Evolutionary conservation across 2,797 vertebrate species (phyloP).

Genomic region (Aeoliscus strigatus): DNA sequence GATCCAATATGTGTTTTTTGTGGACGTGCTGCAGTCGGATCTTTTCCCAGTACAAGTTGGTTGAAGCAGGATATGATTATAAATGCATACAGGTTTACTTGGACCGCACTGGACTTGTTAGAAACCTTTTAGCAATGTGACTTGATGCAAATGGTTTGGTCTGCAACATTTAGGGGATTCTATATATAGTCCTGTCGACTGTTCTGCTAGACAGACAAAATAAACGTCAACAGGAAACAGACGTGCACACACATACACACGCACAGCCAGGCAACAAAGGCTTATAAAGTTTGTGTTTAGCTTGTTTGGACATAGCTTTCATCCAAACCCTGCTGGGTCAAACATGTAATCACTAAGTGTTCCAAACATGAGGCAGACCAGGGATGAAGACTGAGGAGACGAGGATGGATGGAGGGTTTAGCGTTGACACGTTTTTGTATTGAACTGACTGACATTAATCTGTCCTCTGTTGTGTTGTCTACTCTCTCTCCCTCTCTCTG

Average conservation of each 20-base stretch:
- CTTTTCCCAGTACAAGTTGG: neutral
- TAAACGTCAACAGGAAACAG: slow-evolving; percentile 42
- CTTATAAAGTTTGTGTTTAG: slow-evolving; percentile 34
- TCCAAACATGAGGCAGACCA: slow-evolving; percentile 17
- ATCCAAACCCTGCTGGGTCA: slow-evolving; percentile 34
- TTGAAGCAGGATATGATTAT: neutral
- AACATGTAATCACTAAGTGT: slow-evolving; percentile 40
- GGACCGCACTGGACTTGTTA: slow-evolving; percentile 7
- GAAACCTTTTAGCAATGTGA: neutral
- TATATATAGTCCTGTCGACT: slow-evolving; percentile 39
- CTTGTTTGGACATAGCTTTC: slow-evolving; percentile 38
- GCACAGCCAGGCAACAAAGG: slow-evolving; percentile 5
- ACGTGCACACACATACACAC: slow-evolving; percentile 4
- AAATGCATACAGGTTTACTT: neutral
- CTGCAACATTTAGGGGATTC: slow-evolving; percentile 46
- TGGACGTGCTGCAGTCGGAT: neutral
- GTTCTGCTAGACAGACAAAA: slow-evolving; percentile 36
- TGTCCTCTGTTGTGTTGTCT: slow-evolving; percentile 32
- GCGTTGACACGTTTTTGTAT: slow-evolving; percentile 32
- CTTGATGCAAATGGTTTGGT: slow-evolving; percentile 7
- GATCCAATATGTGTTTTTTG: neutral
- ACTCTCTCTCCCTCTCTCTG: slow-evolving; percentile 22
- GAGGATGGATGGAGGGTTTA: slow-evolving; percentile 43
- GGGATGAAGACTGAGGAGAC: slow-evolving; percentile 13
- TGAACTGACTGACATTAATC: slow-evolving; percentile 42